These are phyloP conservation scores for Anabas testudineus DNA, from an alignment of 2,797 vertebrate species.

Conservation along the genomic window DNA sequence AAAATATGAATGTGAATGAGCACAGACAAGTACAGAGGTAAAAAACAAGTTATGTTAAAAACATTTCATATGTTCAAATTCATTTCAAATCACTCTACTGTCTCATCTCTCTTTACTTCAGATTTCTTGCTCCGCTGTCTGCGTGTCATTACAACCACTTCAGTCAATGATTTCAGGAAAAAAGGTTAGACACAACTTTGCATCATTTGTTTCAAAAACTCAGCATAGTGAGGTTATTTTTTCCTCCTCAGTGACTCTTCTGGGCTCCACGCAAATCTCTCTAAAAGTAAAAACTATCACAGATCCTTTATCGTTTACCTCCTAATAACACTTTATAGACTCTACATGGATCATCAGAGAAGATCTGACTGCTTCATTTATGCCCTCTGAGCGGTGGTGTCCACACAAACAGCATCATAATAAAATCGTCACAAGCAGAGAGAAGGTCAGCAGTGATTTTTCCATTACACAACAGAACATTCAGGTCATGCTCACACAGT, in stretches of 20 bases:
- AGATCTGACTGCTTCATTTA: conserved; percentile 44
- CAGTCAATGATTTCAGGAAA: conserved; percentile 27
- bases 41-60: conserved; percentile 44
- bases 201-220: conserved; percentile 36
- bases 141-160: conserved; percentile 75
- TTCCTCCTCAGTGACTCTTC: conserved; percentile 18
- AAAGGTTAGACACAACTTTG: conserved; percentile 26
- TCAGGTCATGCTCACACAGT: conserved; percentile 73
- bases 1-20: conserved; percentile 41
- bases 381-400: conserved; percentile 49
- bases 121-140: conserved; percentile 75
- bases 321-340: not conserved
- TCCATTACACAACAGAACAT: conserved; percentile 54
- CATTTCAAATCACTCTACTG: conserved; percentile 12
- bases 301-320: conserved; percentile 5
- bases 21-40: conserved; percentile 36
- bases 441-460: conserved; percentile 47
- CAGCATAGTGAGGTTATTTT: conserved; percentile 30
- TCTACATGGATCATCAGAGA: conserved; percentile 2
- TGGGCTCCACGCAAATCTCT: conserved; percentile 49
- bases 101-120: conserved; percentile 61
- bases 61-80: conserved; percentile 40
- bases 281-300: conserved; percentile 33
- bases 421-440: conserved; percentile 73
- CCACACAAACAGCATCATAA: conserved; percentile 79